A percentile compares a stretch with the other conserved stretches of the same genome.
Conservation (phyloP, 1,140 invertebrate species). For the Pygmarrhopalites habei region DNA sequence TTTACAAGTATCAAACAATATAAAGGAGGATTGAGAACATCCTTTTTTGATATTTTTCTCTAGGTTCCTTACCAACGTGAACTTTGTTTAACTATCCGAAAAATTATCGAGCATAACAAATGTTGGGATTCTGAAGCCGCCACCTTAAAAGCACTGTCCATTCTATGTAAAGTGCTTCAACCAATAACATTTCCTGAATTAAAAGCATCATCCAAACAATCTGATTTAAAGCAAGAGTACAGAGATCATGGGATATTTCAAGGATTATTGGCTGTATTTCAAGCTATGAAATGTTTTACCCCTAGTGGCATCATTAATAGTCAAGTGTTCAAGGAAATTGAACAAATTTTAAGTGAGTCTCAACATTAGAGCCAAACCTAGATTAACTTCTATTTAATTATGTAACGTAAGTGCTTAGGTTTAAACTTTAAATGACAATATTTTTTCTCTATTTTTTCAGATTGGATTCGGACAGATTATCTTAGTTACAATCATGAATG, state of each 20-base stretch:
- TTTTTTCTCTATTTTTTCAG: too few species aligned
- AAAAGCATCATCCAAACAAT: too few species aligned
- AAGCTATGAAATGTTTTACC: not conserved
- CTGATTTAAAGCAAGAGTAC: not conserved
- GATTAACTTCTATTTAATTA: too few species aligned
- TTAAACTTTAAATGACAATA: too few species aligned
- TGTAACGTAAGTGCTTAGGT: too few species aligned
- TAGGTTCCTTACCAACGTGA: conserved; percentile 8
- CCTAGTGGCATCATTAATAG: not conserved
- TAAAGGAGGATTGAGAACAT: too few species aligned
- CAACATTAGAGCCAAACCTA: too few species aligned
- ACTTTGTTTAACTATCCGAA: not conserved
- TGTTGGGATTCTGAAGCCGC: conserved; percentile 1
- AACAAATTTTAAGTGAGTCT: conserved; percentile 1
- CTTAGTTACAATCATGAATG: not conserved
- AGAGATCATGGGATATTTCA: conserved; percentile 5
- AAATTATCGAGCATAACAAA: conserved; percentile 5
- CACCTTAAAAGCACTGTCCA: not conserved
- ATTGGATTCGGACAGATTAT: conserved; percentile 3
- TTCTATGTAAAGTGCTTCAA: not conserved
- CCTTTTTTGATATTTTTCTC: too few species aligned
- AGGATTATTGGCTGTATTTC: not conserved
- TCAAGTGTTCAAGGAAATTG: not conserved
- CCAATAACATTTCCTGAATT: not conserved
- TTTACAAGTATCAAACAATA: too few species aligned